phyloP scores from a whole-genome alignment of 2,888 invertebrate species.

The Mycogona germanica region DNA sequence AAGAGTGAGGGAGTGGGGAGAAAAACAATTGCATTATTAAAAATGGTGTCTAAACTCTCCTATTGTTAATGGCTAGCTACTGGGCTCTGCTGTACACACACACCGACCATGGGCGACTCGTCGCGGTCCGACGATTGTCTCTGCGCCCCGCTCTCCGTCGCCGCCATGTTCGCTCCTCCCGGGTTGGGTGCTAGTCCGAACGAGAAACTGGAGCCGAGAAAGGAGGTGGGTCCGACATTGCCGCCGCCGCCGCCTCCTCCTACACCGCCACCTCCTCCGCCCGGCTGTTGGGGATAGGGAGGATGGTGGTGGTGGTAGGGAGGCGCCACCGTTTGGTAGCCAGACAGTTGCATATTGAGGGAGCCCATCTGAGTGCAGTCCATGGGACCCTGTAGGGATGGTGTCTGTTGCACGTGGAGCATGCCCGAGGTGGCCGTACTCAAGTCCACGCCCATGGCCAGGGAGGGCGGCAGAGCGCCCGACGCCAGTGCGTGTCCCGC shows the following conservation, averaged over 20 bases:
- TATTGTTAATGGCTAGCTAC: constrained; percentile 66
- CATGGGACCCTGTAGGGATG: constrained; percentile 22
- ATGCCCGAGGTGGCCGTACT: constrained; percentile 26
- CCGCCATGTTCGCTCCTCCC: constrained; percentile 18
- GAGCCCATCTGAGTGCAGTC: constrained; percentile 36
- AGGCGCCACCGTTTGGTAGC: constrained; percentile 22
- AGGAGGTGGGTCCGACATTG: constrained; percentile 22
- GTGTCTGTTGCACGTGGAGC: constrained; percentile 24
- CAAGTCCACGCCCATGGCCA: constrained; percentile 33
- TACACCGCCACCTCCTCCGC: constrained; percentile 2
- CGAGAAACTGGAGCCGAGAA: constrained; percentile 27
- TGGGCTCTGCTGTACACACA: constrained; percentile 83
- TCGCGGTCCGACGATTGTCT: constrained; percentile 41
- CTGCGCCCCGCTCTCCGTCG: constrained; percentile 8
- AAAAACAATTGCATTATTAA: too few species aligned
- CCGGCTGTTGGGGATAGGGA: constrained; percentile 8
- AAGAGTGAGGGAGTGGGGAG: not conserved
- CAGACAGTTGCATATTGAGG: constrained; percentile 34
- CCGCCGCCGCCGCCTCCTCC: not conserved
- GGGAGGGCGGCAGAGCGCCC: constrained; percentile 37
- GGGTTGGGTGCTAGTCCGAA: constrained; percentile 25
- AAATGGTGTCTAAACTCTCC: constrained; percentile 15
- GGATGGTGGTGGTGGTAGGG: constrained; percentile 13
- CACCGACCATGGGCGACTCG: constrained; percentile 73
- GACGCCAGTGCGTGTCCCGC: constrained; percentile 30